Evolutionary conservation across 2,797 vertebrate species (phyloP), one percentile per base, ranked within the genome.

Genomic region (Cryptoprocta ferox): DNA sequence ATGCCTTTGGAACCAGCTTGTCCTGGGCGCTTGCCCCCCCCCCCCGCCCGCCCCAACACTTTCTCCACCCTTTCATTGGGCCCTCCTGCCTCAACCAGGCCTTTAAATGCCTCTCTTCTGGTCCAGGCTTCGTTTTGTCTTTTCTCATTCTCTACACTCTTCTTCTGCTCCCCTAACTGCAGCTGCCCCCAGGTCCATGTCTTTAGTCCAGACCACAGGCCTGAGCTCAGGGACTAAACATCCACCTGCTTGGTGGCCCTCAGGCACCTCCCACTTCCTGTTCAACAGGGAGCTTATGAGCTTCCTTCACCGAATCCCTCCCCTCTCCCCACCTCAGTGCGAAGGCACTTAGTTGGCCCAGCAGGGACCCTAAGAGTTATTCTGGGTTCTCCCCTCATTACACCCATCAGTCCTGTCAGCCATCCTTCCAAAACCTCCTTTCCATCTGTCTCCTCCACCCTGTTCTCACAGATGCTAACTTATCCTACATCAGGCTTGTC

Each of bases 311-410:
- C 66, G 81, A 32, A 61, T 30, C 59, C 61, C 24, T 42, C 24
- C 12, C 26, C 37, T 8, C 11, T 3, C n/a, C 35, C 5, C 1
- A 3, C 37, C 50, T 30, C 10, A 8, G 32, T 12, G 2, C 11
- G 18, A 82, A 3, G 53, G 12, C 3, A 0, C 61, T 63, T 16
- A 5, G 42, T 9, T 45, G 10, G 63, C 78, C 56, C n/a, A 70
- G 79, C 9, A 45, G 48, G 59, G 42, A 42, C 70, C 61, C 9
- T 9, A 1, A 1, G 45, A 32, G 35, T 39, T 70, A 28, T 45
- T 91, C 63, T 6, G 2, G 8, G n/a, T 13, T 53, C 28, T 82
- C 48, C 18, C 39, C 24, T 73, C 48, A 3, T 21, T 24, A 19
- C 2, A 5, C 42, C 61, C 8, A 0, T 21, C 50, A 30, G 3